phyloP scores from a whole-genome alignment of 2,113 vertebrate species.

The Athene cunicularia region DNA sequence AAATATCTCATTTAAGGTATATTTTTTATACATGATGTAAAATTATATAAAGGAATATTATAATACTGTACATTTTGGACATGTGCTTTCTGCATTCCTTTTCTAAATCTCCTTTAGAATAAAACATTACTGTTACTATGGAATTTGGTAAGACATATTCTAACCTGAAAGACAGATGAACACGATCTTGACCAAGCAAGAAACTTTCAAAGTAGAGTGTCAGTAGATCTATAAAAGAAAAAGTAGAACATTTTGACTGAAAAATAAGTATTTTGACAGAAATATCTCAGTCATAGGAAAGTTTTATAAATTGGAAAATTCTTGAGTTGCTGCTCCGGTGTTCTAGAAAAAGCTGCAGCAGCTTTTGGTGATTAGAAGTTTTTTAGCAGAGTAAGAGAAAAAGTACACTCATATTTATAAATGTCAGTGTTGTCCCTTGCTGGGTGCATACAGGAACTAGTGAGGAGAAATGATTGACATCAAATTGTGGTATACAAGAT shows the following conservation, averaged over 20 bases:
- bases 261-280: background rate
- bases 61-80: background rate
- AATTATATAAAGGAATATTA: background rate
- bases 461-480: background rate
- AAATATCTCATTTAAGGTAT: background rate
- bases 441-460: background rate
- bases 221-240: background rate
- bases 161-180: background rate
- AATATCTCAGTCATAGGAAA: background rate
- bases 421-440: background rate
- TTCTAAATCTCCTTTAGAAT: background rate
- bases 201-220: background rate
- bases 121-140: background rate
- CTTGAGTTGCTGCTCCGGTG: background rate
- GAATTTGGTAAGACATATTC: background rate
- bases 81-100: background rate
- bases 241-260: background rate
- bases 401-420: background rate
- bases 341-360: background rate
- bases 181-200: background rate
- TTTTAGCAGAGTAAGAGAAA: background rate
- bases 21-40: background rate
- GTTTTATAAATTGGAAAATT: background rate
- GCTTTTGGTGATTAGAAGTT: background rate
- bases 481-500: background rate